Base-by-base conservation (phyloP, 2,888 invertebrate species). In the Drosophila barbarae region DNA sequence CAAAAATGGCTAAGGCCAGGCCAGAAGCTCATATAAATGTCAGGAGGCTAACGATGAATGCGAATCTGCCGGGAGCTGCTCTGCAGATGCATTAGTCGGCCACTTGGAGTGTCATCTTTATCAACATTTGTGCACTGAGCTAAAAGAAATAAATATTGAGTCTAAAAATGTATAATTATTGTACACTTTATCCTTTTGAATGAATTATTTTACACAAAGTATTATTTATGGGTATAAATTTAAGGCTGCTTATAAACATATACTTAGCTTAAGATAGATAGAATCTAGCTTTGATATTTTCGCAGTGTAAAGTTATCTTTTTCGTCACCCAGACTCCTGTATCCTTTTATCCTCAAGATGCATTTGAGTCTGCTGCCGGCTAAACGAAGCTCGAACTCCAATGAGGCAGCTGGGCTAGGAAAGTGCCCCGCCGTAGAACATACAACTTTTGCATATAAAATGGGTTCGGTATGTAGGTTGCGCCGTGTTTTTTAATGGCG, bases 401-500 rank as follows among this genome's bases (percentile, higher is more conserved):
- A 74, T 79, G 80, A 73, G 67, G 56, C 73, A 74, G 49, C 60
- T 42, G 49, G 21, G 13, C 50, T n/a, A 50, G 63, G 60, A 66
- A 64, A 73, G 67, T 76, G 72, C 64, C 69, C 53, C 66, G 56
- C 26, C 53, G 52, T 72, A 21, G 66, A 32, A 51, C 54, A 68
- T 76, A 76, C 78, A 74, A 64, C 72, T 71, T 77, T 84, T 81
- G 71, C 73, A 75, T 76, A 72, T 69, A 65, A 61, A 59, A 67
- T 58, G 71, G 58, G 15, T 61, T 64, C 41, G 44, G n/a, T 68
- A 35, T 64, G 46, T 74, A 66, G 68, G 73, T 73, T 75, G 73
- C 57, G 69, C 60, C 59, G 54, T 74, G 81, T 78, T 71, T 80
- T 79, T 87, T 86, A 85, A 86, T 85, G 86, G 87, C 84, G 87